These are phyloP conservation scores for Coelopa pilipes DNA, from an alignment of 2,888 invertebrate species.

Conservation along the genomic window DNA sequence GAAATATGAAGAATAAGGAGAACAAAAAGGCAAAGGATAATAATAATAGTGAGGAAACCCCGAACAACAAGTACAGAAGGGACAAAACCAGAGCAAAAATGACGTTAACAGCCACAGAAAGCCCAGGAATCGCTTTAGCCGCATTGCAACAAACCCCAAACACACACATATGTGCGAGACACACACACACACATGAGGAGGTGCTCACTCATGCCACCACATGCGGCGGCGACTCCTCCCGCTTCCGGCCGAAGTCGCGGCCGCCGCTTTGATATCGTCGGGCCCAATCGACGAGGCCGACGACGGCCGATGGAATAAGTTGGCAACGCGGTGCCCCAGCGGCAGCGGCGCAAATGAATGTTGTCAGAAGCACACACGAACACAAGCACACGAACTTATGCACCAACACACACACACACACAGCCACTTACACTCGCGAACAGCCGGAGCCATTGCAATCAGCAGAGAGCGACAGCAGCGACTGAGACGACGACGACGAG, in stretches of 20 bases:
- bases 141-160: background rate
- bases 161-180: background rate
- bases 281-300: conserved; percentile 1
- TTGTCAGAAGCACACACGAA: conserved; percentile 58
- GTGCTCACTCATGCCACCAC: background rate
- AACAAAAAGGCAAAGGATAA: no score
- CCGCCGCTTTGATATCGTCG: conserved; percentile 25
- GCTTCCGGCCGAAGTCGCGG: conserved; percentile 24
- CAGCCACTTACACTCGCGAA: no score
- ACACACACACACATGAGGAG: conserved; percentile 18
- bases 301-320: conserved; percentile 21
- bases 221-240: background rate
- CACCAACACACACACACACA: conserved; percentile 47
- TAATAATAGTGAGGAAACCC: no score
- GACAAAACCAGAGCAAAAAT: background rate
- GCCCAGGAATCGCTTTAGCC: background rate
- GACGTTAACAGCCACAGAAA: background rate
- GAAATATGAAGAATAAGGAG: no score
- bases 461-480: conserved; percentile 11
- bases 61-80: background rate
- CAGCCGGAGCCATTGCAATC: conserved; percentile 30
- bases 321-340: conserved; percentile 12
- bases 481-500: background rate
- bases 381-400: no score
- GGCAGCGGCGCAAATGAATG: conserved; percentile 51